A percentile compares a stretch with the other conserved stretches of the same genome.
These are phyloP conservation scores for Carassius gibelio DNA, from an alignment of 2,113 vertebrate genomes.

Conservation along the genomic window DNA sequence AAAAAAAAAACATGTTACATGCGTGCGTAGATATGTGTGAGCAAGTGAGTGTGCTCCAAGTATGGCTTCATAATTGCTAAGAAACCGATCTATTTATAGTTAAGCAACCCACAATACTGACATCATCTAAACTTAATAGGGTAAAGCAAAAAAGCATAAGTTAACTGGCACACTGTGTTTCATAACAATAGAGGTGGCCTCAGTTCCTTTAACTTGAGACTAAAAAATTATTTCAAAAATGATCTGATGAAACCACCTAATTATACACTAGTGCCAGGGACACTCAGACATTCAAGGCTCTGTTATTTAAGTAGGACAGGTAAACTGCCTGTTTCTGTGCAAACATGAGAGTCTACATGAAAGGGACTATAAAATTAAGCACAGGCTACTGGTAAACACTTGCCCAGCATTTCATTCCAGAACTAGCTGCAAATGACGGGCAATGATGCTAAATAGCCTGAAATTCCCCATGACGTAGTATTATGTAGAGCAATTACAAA, in stretches of 20 bases:
- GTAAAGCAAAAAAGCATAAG: conserved; percentile 49
- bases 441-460: not conserved
- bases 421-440: conserved; percentile 25
- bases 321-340: conserved; percentile 17
- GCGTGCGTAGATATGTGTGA: conserved; percentile 57
- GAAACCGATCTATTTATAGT: conserved; percentile 74
- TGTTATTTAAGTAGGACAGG: conserved; percentile 26
- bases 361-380: conserved; percentile 26
- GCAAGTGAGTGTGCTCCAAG: conserved; percentile 62
- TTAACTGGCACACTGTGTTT: conserved; percentile 46
- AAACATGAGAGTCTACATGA: conserved; percentile 14
- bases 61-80: conserved; percentile 75
- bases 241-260: conserved; percentile 27
- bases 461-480: conserved; percentile 1
- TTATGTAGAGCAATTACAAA: conserved; percentile 18
- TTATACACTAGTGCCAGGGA: conserved; percentile 17
- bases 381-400: conserved; percentile 22
- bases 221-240: conserved; percentile 27
- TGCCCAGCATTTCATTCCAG: conserved; percentile 15
- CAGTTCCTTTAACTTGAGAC: conserved; percentile 13
- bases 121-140: conserved; percentile 63
- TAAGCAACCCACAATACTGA: conserved; percentile 67
- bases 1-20: conserved; percentile 65
- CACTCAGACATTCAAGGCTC: not conserved
- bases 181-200: conserved; percentile 27